Conservation (phyloP, 2,888 invertebrate species). For the Sphinx pinastri region DNA sequence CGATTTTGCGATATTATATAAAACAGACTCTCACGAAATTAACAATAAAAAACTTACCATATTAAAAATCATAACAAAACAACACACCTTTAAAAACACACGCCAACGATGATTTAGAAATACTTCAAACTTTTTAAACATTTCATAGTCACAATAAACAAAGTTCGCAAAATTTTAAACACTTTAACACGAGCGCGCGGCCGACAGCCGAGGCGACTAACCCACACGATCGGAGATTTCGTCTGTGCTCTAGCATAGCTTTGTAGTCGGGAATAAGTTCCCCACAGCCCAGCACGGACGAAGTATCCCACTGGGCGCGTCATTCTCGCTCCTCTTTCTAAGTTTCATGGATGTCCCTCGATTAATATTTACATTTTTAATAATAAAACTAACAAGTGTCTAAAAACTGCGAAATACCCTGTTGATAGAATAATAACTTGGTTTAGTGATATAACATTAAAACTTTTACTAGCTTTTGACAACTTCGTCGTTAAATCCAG, state of each 20-base stretch:
- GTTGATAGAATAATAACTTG: too few species aligned
- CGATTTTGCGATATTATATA: background rate
- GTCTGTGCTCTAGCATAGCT: conserved; percentile 36
- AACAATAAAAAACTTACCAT: conserved; percentile 6
- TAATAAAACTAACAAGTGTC: too few species aligned
- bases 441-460: too few species aligned
- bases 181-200: conserved; percentile 21
- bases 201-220: conserved; percentile 42
- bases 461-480: too few species aligned
- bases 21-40: background rate
- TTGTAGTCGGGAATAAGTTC: background rate
- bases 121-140: conserved; percentile 16
- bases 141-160: conserved; percentile 18
- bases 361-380: too few species aligned
- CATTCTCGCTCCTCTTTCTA: background rate
- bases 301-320: background rate
- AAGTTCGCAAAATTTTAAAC: conserved; percentile 19
- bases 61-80: conserved; percentile 1
- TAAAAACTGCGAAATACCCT: too few species aligned
- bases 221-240: conserved; percentile 41
- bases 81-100: conserved; percentile 14
- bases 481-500: too few species aligned
- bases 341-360: too few species aligned
- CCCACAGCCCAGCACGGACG: background rate
- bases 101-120: conserved; percentile 20